phyloP scores from a whole-genome alignment of 2,113 vertebrate species.

The Guaruba guarouba region DNA sequence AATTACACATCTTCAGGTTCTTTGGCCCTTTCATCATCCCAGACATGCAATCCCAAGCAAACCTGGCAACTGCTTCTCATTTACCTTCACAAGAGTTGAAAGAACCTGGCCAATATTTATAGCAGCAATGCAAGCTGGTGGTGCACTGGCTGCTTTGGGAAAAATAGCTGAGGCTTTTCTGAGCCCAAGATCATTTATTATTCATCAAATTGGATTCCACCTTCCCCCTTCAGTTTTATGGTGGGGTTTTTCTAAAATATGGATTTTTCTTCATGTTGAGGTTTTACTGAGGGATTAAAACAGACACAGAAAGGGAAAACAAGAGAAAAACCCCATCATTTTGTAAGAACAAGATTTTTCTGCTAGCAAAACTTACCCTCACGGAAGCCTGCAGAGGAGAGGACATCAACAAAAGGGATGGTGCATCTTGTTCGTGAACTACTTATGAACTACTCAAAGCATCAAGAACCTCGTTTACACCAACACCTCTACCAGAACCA shows the following conservation, averaged over 20 bases:
- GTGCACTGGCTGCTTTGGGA: background rate
- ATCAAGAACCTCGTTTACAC: background rate
- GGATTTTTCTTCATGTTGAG: background rate
- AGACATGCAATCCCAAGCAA: background rate
- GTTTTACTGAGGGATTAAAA: constrained; percentile 7
- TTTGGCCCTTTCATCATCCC: constrained; percentile 12
- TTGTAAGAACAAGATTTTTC: background rate
- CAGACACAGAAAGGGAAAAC: background rate
- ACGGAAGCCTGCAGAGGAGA: background rate
- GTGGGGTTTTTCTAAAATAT: background rate
- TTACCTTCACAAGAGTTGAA: constrained; percentile 28
- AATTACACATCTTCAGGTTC: background rate
- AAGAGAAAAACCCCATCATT: background rate
- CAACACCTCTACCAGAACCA: background rate
- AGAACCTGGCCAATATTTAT: constrained; percentile 27
- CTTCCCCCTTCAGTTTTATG: background rate
- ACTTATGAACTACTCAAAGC: background rate
- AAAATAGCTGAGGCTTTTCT: constrained; percentile 33
- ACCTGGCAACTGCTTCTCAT: background rate
- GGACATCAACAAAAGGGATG: background rate
- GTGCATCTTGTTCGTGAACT: background rate
- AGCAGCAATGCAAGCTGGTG: background rate
- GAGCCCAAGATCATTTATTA: background rate
- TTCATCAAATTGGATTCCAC: background rate
- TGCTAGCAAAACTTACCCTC: background rate